These are phyloP conservation scores for Erebia aethiops DNA, from an alignment of 2,888 invertebrate genomes.

Conservation along the genomic window DNA sequence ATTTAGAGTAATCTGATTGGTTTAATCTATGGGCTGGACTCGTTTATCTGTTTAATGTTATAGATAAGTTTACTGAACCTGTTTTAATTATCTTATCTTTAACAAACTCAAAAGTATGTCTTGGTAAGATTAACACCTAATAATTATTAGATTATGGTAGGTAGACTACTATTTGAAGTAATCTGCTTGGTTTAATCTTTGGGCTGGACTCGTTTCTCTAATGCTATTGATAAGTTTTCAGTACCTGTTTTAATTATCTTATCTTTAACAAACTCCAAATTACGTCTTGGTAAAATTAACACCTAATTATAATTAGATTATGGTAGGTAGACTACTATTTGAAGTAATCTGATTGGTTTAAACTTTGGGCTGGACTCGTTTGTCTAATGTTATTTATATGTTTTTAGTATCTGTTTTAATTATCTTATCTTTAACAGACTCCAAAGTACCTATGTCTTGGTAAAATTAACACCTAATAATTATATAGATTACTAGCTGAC, in stretches of 20 bases:
- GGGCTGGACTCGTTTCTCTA: not conserved
- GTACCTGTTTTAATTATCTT: not conserved
- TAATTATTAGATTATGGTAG: too few species aligned
- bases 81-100: not conserved
- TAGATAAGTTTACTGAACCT: not conserved
- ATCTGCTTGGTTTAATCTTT: slow-evolving; percentile 12
- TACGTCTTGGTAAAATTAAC: too few species aligned
- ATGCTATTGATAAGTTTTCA: not conserved
- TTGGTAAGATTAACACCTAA: too few species aligned
- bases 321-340: too few species aligned
- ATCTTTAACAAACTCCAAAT: not conserved
- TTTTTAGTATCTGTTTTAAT: not conserved
- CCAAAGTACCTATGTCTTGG: too few species aligned
- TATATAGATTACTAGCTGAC: too few species aligned
- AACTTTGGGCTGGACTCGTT: not conserved
- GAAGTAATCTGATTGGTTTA: slow-evolving; percentile 8
- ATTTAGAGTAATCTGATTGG: slow-evolving; percentile 12
- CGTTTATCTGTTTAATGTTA: not conserved
- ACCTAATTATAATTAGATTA: too few species aligned
- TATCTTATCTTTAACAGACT: not conserved
- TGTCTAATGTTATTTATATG: not conserved
- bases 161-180: not conserved
- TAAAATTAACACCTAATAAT: too few species aligned
- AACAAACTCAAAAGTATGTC: not conserved
- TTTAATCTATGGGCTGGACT: not conserved